Conservation (phyloP, 2,888 invertebrate genomes). For the Automeris io region DNA sequence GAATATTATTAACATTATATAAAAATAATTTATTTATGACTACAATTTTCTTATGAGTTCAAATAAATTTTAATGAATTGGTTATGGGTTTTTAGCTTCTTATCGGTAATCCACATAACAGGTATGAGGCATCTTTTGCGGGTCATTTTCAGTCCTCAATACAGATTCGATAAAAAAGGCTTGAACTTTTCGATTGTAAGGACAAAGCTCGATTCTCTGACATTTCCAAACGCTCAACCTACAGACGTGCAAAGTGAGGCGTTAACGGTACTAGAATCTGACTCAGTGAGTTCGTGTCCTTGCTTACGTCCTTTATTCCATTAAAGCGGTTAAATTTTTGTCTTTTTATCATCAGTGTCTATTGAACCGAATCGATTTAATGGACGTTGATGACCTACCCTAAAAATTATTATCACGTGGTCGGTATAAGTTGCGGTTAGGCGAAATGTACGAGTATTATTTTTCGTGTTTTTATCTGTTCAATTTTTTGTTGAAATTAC, state of each 20-base stretch:
- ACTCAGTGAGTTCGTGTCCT: slow-evolving; percentile 38
- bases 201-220: slow-evolving; percentile 1
- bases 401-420: slow-evolving; percentile 31
- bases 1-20: no score
- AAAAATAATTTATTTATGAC: no score
- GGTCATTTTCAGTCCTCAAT: no score
- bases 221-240: slow-evolving; percentile 11
- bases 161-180: no score
- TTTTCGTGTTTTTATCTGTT: neutral
- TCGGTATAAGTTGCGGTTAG: slow-evolving; percentile 14
- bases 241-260: slow-evolving; percentile 3
- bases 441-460: neutral
- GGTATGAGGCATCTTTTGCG: no score
- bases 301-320: slow-evolving; percentile 39
- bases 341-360: slow-evolving; percentile 23
- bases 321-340: slow-evolving; percentile 25
- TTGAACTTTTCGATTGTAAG: no score
- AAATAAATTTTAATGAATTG: no score
- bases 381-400: slow-evolving; percentile 43
- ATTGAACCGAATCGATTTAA: slow-evolving; percentile 41
- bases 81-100: no score
- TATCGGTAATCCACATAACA: no score
- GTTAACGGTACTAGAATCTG: slow-evolving; percentile 13
- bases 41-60: no score
- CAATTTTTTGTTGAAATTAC: neutral